Base-by-base conservation (phyloP, 2,113 vertebrate species). In the Lycaon pictus region DNA sequence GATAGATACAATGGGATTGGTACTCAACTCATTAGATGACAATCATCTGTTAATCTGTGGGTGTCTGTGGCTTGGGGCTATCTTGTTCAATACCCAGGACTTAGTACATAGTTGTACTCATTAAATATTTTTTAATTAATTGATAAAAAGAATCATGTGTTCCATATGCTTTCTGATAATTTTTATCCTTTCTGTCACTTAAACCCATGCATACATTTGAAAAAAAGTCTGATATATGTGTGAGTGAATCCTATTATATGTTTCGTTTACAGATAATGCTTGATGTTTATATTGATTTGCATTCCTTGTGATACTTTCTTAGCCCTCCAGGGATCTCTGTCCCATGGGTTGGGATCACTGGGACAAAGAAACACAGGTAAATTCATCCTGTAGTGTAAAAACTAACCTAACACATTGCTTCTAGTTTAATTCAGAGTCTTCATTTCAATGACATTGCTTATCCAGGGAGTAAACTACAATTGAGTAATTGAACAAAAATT, bases 51-150 rank as follows among this genome's bases (percentile, higher is more conserved):
- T 94, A 80, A 67, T 71, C 81, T 87, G n/a, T 79, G 67, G n/a
- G 29, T 74, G n/a, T 93, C 51, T 79, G 60, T 69, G 72, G 83
- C 11, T 92, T 96, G 62, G 71, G 63, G 51, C 27, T 92, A 22
- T 95, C 79, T 83, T 19, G 25, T 87, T 96, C 63, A 79, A n/a
- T 86, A 72, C n/a, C 29, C 51, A 48, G 51, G 53, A 74, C 11
- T 96, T 87, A 72, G 77, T 62, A 53, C 43, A 56, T 17, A 79
- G 48, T 65, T 43, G 27, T 91, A 53, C n/a, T 79, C 29, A 85
- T 77, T 80, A 88, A 74, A 67, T 95, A 96, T 84, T 93, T 96
- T 71, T 92, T 9, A 72, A 71, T 27, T 93, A 88, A 82, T n/a
- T 65, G 9, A 86, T 84, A 35, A 76, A 89, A 97, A 81, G 51